phyloP scores from a whole-genome alignment of 2,888 invertebrate species.

The Taenaris catops region DNA sequence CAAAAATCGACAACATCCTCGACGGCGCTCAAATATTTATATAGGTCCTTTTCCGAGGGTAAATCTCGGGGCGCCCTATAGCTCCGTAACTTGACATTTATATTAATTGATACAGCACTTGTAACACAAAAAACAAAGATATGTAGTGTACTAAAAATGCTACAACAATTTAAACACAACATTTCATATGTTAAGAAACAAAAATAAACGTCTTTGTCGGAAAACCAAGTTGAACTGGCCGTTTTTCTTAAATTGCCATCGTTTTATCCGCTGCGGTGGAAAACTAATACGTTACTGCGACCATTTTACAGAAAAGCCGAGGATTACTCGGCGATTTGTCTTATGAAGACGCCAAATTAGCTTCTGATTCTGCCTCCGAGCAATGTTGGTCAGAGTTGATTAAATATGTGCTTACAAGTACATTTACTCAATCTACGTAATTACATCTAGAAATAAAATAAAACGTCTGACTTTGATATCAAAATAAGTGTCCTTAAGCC shows the following conservation, averaged over 20 bases:
- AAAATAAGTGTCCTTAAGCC: too few species aligned
- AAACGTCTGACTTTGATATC: too few species aligned
- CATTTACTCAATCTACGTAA: too few species aligned
- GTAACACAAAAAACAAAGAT: constrained; percentile 1
- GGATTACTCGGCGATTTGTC: constrained; percentile 3
- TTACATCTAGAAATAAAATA: too few species aligned
- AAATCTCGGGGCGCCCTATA: constrained; percentile 16
- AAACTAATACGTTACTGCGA: constrained; percentile 5
- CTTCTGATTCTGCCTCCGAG: not conserved
- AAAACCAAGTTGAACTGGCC: constrained; percentile 12
- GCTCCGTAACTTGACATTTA: not conserved
- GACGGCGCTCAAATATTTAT: constrained; percentile 33
- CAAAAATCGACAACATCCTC: constrained; percentile 34
- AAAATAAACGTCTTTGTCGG: constrained; percentile 5
- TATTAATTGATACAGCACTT: constrained; percentile 1
- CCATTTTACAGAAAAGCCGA: constrained; percentile 1
- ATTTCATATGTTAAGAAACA: constrained; percentile 1
- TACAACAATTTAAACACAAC: not conserved
- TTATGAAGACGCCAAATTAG: constrained; percentile 1
- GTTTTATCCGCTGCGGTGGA: constrained; percentile 13
- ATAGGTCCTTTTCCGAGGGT: constrained; percentile 34
- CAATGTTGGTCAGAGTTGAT: not conserved
- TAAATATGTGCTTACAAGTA: too few species aligned
- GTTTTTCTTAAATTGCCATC: constrained; percentile 9
- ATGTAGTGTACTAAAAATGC: not conserved